A percentile compares a stretch with the other conserved stretches of the same genome.
These are phyloP conservation scores for Chelonoidis abingdonii DNA, from an alignment of 2,113 vertebrate species.

Conservation along the genomic window DNA sequence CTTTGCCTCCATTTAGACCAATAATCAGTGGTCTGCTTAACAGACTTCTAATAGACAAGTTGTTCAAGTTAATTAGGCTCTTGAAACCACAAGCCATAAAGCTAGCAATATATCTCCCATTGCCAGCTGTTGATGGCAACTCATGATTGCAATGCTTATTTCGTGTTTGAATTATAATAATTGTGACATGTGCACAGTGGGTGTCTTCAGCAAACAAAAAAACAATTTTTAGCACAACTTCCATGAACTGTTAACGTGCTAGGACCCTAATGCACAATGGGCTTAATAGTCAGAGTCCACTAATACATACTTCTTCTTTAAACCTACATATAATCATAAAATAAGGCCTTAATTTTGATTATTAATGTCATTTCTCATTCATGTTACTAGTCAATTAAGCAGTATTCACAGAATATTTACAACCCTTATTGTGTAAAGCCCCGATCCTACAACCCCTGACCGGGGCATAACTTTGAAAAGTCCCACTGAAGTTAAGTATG, in stretches of 20 bases:
- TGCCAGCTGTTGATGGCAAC: background rate
- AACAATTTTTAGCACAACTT: background rate
- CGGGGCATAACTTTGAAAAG: background rate
- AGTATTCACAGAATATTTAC: background rate
- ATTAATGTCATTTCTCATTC: background rate
- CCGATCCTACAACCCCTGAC: background rate
- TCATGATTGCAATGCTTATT: background rate
- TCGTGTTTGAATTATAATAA: background rate
- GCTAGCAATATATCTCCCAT: background rate
- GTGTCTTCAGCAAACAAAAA: background rate
- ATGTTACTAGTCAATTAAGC: fast-evolving
- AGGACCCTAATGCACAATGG: background rate
- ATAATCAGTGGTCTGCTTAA: background rate
- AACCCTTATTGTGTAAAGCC: fast-evolving
- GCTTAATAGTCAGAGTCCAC: background rate
- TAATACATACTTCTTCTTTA: background rate
- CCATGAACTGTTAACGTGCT: background rate
- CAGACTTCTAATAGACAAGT: background rate
- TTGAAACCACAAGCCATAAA: background rate
- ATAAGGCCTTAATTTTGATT: background rate
- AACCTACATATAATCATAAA: background rate
- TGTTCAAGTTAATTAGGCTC: background rate
- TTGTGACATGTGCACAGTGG: background rate
- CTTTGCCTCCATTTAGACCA: background rate
- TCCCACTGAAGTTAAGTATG: background rate